Evolutionary conservation across 2,888 invertebrate genomes (phyloP).

Genomic region (Strigamia maritima): DNA sequence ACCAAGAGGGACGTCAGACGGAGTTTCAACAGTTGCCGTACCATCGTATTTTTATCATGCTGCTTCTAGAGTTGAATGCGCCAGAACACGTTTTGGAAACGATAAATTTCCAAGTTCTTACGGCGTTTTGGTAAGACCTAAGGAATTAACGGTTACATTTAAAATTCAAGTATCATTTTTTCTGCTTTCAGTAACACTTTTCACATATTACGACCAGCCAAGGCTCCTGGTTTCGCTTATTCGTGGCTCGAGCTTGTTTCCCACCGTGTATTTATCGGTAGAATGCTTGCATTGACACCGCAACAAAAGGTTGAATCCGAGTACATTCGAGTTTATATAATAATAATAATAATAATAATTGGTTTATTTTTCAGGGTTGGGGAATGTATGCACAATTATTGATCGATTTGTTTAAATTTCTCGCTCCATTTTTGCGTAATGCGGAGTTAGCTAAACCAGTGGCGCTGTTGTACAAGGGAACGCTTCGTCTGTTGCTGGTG

Average conservation of each 20-base stretch:
- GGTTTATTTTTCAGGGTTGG: conserved; percentile 67
- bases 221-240: conserved; percentile 94
- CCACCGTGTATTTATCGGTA: conserved; percentile 90
- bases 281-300: conserved; percentile 83
- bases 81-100: conserved; percentile 90
- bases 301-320: conserved; percentile 70
- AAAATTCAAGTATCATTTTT: neutral
- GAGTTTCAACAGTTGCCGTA: conserved; percentile 98
- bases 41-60: conserved; percentile 91
- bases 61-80: conserved; percentile 92
- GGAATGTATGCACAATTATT: conserved; percentile 94
- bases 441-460: conserved; percentile 94
- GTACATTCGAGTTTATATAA: conserved; percentile 34
- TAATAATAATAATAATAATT: conserved; percentile 21
- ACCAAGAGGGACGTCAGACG: conserved; percentile 84
- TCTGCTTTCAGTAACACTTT: conserved; percentile 66
- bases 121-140: conserved; percentile 74
- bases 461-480: conserved; percentile 84
- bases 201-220: conserved; percentile 84
- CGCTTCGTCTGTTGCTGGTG: conserved; percentile 87
- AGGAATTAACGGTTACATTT: neutral
- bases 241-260: conserved; percentile 98
- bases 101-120: conserved; percentile 88
- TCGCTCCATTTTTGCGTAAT: conserved; percentile 94
- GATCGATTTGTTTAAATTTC: conserved; percentile 91